phyloP scores from a whole-genome alignment of 2,797 vertebrate species.

The Anguilla anguilla region DNA sequence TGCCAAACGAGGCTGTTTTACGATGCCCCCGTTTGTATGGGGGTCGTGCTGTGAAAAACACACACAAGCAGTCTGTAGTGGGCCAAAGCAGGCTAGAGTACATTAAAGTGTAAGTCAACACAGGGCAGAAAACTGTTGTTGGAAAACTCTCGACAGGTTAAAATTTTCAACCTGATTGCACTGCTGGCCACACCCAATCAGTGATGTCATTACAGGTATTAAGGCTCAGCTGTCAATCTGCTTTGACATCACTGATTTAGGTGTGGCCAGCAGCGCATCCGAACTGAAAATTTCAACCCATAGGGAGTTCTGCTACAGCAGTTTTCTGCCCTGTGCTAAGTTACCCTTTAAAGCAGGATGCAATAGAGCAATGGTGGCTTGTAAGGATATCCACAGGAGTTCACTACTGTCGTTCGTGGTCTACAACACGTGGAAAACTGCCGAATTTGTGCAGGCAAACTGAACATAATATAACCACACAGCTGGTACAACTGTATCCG shows the following conservation, averaged over 20 bases:
- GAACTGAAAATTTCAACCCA: no score
- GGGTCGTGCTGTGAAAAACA: conserved; percentile 92
- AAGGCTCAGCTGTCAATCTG: no score
- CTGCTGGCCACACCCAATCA: no score
- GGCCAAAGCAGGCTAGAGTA: conserved; percentile 66
- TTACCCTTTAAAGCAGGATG: background rate
- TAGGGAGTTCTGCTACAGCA: no score
- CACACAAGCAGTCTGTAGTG: conserved; percentile 90
- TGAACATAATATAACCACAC: background rate
- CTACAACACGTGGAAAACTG: background rate
- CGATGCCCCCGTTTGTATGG: conserved; percentile 98
- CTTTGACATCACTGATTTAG: no score
- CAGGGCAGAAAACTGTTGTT: no score
- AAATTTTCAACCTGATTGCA: no score
- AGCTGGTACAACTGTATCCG: no score
- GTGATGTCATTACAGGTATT: no score
- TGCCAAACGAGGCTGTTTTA: conserved; percentile 99
- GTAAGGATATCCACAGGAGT: background rate
- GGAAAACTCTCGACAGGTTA: no score
- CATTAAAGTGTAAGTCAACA: background rate
- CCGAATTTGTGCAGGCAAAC: background rate
- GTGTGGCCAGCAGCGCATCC: no score
- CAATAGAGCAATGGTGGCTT: background rate
- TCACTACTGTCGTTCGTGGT: background rate
- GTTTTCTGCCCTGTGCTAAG: no score